Evolutionary conservation across 1,140 invertebrate genomes (phyloP).

Genomic region (Drosophila lacertosa): DNA sequence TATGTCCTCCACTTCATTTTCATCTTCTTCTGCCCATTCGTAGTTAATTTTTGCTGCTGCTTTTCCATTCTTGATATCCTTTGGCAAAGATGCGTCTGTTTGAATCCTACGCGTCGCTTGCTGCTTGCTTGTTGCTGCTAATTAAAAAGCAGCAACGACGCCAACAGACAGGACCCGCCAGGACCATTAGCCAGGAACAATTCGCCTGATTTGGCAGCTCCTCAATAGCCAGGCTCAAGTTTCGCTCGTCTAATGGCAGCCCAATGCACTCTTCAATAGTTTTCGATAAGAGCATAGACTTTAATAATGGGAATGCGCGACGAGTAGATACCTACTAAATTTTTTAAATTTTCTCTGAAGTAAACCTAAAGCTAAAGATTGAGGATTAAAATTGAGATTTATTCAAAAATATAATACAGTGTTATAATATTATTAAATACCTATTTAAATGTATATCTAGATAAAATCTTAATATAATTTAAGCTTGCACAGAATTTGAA

Average conservation of each 20-base stretch:
- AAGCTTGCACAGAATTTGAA: too few species aligned
- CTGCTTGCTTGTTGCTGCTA: slow-evolving; percentile 64
- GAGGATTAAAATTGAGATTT: too few species aligned
- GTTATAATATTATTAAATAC: too few species aligned
- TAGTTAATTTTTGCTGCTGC: slow-evolving; percentile 35
- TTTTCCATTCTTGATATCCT: slow-evolving; percentile 50
- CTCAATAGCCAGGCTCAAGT: not conserved
- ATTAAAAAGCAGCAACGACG: slow-evolving; percentile 60
- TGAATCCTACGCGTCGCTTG: slow-evolving; percentile 30
- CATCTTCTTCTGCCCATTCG: slow-evolving; percentile 8
- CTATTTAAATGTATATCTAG: too few species aligned
- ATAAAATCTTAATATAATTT: too few species aligned
- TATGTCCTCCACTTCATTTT: slow-evolving; percentile 37
- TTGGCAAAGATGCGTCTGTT: slow-evolving; percentile 36
- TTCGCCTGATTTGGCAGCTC: slow-evolving; percentile 4
- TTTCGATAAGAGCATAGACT: not conserved
- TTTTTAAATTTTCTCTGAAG: too few species aligned
- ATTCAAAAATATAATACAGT: too few species aligned
- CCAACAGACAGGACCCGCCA: slow-evolving; percentile 9
- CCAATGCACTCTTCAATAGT: too few species aligned
- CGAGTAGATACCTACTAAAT: too few species aligned
- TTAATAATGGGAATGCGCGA: not conserved
- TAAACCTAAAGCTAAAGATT: too few species aligned
- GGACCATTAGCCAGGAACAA: slow-evolving; percentile 14
- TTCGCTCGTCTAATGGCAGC: not conserved